Base-by-base conservation (phyloP, 2,113 vertebrate species). In the Dipodomys ordii region DNA sequence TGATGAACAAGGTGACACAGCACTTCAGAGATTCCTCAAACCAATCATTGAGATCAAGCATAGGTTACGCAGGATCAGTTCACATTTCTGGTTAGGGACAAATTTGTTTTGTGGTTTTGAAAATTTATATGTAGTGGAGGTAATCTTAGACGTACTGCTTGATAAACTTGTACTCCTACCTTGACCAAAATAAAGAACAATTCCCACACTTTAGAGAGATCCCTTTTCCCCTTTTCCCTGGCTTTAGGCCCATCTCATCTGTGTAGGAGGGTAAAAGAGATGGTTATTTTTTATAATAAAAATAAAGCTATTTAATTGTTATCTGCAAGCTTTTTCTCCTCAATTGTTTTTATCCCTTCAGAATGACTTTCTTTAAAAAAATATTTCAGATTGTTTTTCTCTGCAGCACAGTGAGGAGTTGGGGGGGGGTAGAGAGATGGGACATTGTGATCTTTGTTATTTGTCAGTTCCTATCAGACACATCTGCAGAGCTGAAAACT, bases 291-390 rank as follows among this genome's bases (percentile, higher is more conserved):
- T 81, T 39, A 32, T 60, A 96, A 30, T 69, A 49, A 87, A 81
- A 74, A 67, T 39, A 39, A 6, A 39, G 39, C 8, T 69, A 12
- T 93, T 77, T 44, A 80, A 60, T 7, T 35, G n/a, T 76, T 83
- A 80, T 69, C 18, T 64, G 65, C 46, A 19, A 44, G 19, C 79
- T 91, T 74, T 18, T 22, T 20, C 23, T 27, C 3, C 49, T 53
- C 49, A 53, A 6, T 65, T 35, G 23, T 82, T 91, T 39, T 73
- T 30, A 23, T 77, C 30, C 68, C 57, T 79, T 3, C 0, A 60
- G n/a, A 93, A 80, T 92, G 72, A 27, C 10, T 85, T 46, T 95
- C 44, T 65, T n/a, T 89, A 78, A n/a, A 86, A 84, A 78, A 27
- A 25, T 57, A 15, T 85, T 80, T 92, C 35, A 25, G 30, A 76